Percentiles rank a stretch among this genome's conserved stretches.
These are phyloP conservation scores for Chelidonichthys spinosus DNA, from an alignment of 2,797 vertebrate species.

Conservation along the genomic window DNA sequence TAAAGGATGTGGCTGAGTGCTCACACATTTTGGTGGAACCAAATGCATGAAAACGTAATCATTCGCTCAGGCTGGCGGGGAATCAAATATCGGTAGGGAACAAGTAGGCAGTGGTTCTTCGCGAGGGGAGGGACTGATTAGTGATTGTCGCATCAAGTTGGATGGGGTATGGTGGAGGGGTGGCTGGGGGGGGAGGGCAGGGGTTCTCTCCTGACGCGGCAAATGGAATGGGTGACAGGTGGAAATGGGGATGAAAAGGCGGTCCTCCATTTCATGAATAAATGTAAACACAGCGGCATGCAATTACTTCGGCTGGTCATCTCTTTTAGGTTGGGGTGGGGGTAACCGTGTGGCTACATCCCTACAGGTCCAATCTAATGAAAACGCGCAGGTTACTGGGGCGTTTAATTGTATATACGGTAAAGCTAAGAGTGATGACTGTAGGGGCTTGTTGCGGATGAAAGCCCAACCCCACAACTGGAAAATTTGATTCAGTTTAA, in stretches of 20 bases:
- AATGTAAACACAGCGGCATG: slow-evolving; percentile 93
- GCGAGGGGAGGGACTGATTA: slow-evolving; percentile 69
- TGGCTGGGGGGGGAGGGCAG: slow-evolving; percentile 73
- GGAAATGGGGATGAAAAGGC: slow-evolving; percentile 89
- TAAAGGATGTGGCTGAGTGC: slow-evolving; percentile 98
- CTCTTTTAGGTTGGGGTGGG: slow-evolving; percentile 75
- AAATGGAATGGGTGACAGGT: slow-evolving; percentile 96
- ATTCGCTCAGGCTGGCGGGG: slow-evolving; percentile 91
- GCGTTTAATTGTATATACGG: slow-evolving; percentile 90
- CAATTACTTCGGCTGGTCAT: slow-evolving; percentile 87
- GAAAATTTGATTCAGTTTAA: slow-evolving; percentile 90
- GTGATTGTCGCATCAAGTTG: slow-evolving; percentile 73
- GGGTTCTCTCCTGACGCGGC: slow-evolving; percentile 87
- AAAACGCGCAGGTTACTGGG: slow-evolving; percentile 90
- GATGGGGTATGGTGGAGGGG: slow-evolving; percentile 64
- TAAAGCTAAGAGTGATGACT: slow-evolving; percentile 77
- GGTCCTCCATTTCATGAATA: slow-evolving; percentile 93
- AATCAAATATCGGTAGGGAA: slow-evolving; percentile 89
- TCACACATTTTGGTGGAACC: slow-evolving; percentile 96
- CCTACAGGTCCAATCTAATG: slow-evolving; percentile 86
- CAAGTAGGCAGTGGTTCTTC: slow-evolving; percentile 65
- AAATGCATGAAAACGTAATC: slow-evolving; percentile 99
- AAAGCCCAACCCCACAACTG: slow-evolving; percentile 81
- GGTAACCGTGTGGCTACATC: slow-evolving; percentile 68
- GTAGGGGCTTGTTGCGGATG: slow-evolving; percentile 76